Evolutionary conservation across 2,113 vertebrate species (phyloP), one percentile per base, ranked within the genome.

Genomic region (Dolichallabes microphthalmus): DNA sequence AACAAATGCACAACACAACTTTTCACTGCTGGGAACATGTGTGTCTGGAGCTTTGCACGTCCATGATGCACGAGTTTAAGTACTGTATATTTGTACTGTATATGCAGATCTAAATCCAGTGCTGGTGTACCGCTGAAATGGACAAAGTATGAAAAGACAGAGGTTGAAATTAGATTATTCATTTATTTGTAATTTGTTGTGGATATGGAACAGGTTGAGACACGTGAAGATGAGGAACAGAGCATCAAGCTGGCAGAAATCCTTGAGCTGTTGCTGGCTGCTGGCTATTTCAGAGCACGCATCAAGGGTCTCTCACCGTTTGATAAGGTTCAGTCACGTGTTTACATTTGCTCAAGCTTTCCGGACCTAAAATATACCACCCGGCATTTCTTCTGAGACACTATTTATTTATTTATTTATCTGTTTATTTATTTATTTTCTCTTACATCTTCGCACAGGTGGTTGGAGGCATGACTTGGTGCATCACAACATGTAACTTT

Each of bases 391-490:
- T n/a, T 61, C 39, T 75, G 12, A 10, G 8, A 39, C 4, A 63
- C 14, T 8, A 8, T 45, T 45, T 45, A 7, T 45, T 39, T 5
- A 39, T 39, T 39, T 39, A 39, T 39, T 39, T 45, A 45, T 45
- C n/a, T n/a, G n/a, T 35, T 35, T 35, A 35, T 35, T 35, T 35
- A 2, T 35, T 35, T 35, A 35, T 35, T n/a, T 39, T 39, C 39
- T 7, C 45, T 45, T 45, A 45, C 45, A 35, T 69, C 13, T 73
- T 91, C 58, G 90, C 91, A 0, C 91, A 99, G 98, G 98, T 99
- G 87, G 98, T 99, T 0, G 98, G 98, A 1, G 98, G 98, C 68
- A 98, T 99, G 98, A 98, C 97, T 0, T 99, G 98, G 98, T 99
- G 98, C 87, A 97, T 99, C 91, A 98, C 97, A 79, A 99, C 98